These are phyloP conservation scores for Brachylomia viminalis DNA, from an alignment of 2,888 invertebrate species.

Conservation along the genomic window DNA sequence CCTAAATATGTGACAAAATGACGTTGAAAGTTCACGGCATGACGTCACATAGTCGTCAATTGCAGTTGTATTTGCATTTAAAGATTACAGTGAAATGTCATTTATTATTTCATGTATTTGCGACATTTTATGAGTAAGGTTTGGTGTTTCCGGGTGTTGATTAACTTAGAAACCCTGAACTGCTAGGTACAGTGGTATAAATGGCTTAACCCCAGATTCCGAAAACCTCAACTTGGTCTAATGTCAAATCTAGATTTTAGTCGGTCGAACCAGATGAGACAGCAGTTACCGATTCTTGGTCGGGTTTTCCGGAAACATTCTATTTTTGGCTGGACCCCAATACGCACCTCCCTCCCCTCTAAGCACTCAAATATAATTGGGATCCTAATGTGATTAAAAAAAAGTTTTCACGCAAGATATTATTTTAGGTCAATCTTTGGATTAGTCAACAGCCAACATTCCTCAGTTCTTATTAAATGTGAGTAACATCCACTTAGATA, in stretches of 20 bases:
- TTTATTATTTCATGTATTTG: conserved; percentile 15
- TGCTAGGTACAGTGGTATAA: too few relatives aligned
- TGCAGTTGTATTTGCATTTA: conserved; percentile 29
- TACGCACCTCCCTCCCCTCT: too few relatives aligned
- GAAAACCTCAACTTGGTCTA: not conserved
- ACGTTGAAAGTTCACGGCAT: conserved; percentile 37
- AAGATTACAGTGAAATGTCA: not conserved
- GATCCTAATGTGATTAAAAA: not conserved
- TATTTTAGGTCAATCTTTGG: too few relatives aligned
- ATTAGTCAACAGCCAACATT: not conserved
- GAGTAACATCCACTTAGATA: not conserved
- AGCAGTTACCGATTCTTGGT: not conserved
- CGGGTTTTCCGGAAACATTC: not conserved
- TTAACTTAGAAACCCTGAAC: not conserved
- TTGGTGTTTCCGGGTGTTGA: not conserved
- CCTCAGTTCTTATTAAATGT: not conserved
- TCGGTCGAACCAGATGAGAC: not conserved
- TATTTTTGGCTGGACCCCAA: not conserved
- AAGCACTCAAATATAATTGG: too few relatives aligned
- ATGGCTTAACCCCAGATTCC: not conserved
- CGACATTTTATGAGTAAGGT: not conserved
- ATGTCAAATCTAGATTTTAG: not conserved
- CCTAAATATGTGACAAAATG: conserved; percentile 44
- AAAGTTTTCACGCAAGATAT: too few relatives aligned
- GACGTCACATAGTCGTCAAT: not conserved